A percentile compares a stretch with the other conserved stretches of the same genome.
Evolutionary conservation across 2,797 vertebrate genomes (phyloP).

Genomic region (Cichlasoma orientale): DNA sequence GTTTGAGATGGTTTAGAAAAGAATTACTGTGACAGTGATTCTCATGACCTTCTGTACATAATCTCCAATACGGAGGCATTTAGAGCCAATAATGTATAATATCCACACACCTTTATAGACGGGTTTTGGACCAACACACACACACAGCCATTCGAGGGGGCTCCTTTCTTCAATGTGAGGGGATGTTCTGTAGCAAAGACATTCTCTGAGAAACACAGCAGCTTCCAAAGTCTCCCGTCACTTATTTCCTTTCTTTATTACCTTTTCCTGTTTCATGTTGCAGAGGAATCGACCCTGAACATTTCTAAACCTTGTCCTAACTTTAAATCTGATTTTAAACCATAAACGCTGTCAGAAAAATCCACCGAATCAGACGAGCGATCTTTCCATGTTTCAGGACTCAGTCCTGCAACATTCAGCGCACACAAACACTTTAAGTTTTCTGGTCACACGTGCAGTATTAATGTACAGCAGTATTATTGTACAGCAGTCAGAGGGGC

Average conservation of each 20-base stretch:
- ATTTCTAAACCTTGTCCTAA: rapidly evolving
- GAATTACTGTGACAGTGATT: not conserved
- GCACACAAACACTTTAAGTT: too few relatives aligned
- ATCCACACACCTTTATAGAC: not conserved
- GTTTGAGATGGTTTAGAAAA: not conserved
- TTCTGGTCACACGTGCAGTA: not conserved
- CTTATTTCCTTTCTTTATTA: not conserved
- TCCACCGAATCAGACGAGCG: not conserved
- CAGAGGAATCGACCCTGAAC: not conserved
- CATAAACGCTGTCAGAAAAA: not conserved
- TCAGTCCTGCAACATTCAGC: not conserved
- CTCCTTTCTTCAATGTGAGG: too few relatives aligned
- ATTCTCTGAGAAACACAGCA: not conserved
- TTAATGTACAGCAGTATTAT: too few relatives aligned
- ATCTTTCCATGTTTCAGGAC: not conserved
- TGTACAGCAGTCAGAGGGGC: not conserved
- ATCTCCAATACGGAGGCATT: not conserved
- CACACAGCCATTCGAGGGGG: not conserved
- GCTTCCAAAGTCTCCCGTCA: not conserved
- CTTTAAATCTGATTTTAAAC: not conserved
- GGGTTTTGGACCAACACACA: not conserved
- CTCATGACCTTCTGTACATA: not conserved
- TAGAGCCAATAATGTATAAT: not conserved
- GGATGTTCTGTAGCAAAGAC: not conserved
- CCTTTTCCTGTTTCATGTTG: not conserved